Conservation (phyloP, 2,888 invertebrate genomes). For the Melanotus villosus region DNA sequence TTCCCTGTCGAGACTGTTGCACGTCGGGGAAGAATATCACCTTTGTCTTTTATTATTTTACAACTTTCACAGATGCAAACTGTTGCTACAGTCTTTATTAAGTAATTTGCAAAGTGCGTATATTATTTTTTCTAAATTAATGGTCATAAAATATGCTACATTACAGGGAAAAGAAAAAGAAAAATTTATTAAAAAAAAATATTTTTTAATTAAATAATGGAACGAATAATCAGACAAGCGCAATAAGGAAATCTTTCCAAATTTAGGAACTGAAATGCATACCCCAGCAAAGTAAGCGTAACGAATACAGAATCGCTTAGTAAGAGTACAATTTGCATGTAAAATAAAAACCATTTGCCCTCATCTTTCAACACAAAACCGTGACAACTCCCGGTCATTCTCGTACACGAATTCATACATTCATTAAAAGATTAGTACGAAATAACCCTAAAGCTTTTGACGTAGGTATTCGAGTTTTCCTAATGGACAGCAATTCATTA, state of each 20-base stretch:
- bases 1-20: too few species aligned
- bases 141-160: too few species aligned
- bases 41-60: too few species aligned
- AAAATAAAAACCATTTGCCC: slow-evolving; percentile 17
- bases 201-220: too few species aligned
- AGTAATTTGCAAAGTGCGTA: too few species aligned
- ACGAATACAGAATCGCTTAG: slow-evolving; percentile 18
- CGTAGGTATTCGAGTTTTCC: background rate
- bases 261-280: background rate
- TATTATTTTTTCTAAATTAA: too few species aligned
- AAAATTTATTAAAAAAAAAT: too few species aligned
- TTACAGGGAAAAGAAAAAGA: too few species aligned
- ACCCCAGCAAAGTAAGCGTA: slow-evolving; percentile 7
- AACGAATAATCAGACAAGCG: too few species aligned
- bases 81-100: too few species aligned
- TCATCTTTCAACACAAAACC: slow-evolving; percentile 21
- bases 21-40: too few species aligned
- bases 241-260: background rate
- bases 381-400: slow-evolving; percentile 21
- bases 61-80: too few species aligned
- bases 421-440: slow-evolving; percentile 18
- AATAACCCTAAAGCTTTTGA: slow-evolving; percentile 10
- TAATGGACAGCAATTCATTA: slow-evolving; percentile 4
- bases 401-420: slow-evolving; percentile 8
- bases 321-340: background rate